Conservation (phyloP, 2,888 invertebrate genomes). For the Drosophila paramelanica region DNA sequence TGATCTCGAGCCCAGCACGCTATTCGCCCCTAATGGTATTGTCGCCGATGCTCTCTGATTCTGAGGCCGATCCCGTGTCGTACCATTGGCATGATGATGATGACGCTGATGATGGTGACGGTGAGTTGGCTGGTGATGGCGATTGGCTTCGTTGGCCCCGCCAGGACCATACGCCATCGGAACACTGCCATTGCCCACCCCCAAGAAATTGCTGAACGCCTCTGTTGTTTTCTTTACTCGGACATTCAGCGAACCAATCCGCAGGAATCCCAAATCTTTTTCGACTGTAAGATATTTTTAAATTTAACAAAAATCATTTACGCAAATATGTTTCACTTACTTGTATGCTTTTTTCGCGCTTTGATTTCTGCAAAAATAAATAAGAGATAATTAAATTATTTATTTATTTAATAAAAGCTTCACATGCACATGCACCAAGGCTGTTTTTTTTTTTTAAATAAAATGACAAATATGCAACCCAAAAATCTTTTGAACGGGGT, state of each 20-base stretch:
- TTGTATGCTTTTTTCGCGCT: constrained; percentile 90
- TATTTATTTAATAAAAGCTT: background rate
- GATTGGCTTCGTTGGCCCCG: constrained; percentile 70
- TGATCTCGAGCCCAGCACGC: constrained; percentile 73
- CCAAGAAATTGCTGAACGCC: constrained; percentile 95
- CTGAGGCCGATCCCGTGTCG: constrained; percentile 79
- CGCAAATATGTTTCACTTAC: constrained; percentile 84
- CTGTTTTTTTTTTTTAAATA: constrained; percentile 6
- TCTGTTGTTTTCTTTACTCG: constrained; percentile 96
- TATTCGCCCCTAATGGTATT: constrained; percentile 75
- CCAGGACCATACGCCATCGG: constrained; percentile 73
- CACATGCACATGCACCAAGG: constrained; percentile 26
- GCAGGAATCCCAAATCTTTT: constrained; percentile 94
- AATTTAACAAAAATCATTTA: background rate
- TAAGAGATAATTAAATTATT: constrained; percentile 1
- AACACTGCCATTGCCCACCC: constrained; percentile 88
- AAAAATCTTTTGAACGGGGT: constrained; percentile 1
- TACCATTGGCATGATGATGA: constrained; percentile 82
- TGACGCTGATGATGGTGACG: constrained; percentile 84
- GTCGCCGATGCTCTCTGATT: constrained; percentile 80
- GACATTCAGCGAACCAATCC: constrained; percentile 96
- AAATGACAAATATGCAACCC: constrained; percentile 41
- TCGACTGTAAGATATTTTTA: constrained; percentile 86
- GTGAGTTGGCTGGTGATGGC: constrained; percentile 85
- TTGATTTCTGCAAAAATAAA: constrained; percentile 88